These are phyloP conservation scores for Trypoxylon attenuatum DNA, from an alignment of 2,888 invertebrate species.

Conservation along the genomic window DNA sequence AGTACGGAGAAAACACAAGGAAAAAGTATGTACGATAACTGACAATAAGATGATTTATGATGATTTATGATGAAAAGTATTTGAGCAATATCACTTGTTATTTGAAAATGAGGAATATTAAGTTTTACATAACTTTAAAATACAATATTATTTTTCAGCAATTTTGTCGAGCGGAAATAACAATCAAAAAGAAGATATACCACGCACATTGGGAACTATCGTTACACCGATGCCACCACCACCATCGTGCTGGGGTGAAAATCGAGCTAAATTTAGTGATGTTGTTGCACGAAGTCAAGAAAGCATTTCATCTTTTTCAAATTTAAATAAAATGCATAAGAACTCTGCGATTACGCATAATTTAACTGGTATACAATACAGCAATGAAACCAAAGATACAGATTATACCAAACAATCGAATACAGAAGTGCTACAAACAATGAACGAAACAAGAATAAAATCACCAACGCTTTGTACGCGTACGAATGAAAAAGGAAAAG, in stretches of 20 bases:
- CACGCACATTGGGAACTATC: constrained; percentile 40
- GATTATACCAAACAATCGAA: constrained; percentile 40
- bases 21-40: constrained; percentile 50
- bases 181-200: constrained; percentile 51
- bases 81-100: not conserved
- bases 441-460: constrained; percentile 39
- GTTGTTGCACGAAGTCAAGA: constrained; percentile 78
- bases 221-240: constrained; percentile 68
- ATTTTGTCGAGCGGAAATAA: constrained; percentile 49
- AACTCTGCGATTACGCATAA: constrained; percentile 34
- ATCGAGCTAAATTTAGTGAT: constrained; percentile 78
- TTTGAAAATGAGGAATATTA: not conserved
- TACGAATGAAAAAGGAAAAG: constrained; percentile 49
- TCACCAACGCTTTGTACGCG: no score
- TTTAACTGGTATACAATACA: constrained; percentile 38
- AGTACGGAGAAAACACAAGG: constrained; percentile 61
- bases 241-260: constrained; percentile 76
- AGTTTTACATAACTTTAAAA: not conserved
- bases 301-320: constrained; percentile 39
- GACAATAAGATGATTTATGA: not conserved
- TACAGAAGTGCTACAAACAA: constrained; percentile 28
- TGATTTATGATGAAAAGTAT: no score
- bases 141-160: constrained; percentile 26
- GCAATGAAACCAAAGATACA: constrained; percentile 41
- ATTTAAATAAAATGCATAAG: constrained; percentile 45